Evolutionary conservation across 2,888 invertebrate genomes (phyloP).

Genomic region (Caenorhabditis macrosperma): DNA sequence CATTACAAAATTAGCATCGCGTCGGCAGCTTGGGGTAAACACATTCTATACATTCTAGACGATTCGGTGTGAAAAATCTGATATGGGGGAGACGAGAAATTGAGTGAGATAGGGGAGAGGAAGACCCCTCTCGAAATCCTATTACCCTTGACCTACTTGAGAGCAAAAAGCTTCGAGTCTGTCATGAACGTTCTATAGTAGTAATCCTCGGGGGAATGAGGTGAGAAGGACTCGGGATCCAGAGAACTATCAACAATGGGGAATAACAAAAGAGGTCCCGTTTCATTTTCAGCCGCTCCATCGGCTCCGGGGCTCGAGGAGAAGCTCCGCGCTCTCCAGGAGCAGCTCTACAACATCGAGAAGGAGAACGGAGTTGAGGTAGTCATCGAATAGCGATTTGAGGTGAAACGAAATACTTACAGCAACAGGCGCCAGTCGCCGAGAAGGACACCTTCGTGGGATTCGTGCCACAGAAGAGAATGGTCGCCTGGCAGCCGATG

Average conservation of each 20-base stretch:
- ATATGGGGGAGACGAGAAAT: too few relatives aligned
- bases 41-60: too few relatives aligned
- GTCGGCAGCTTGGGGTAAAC: too few relatives aligned
- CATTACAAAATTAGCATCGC: too few relatives aligned
- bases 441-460: constrained; percentile 47
- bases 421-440: constrained; percentile 13
- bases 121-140: neutral
- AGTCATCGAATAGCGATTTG: neutral
- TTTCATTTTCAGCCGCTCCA: constrained; percentile 57
- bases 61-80: too few relatives aligned
- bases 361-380: constrained; percentile 53
- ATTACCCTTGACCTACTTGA: constrained; percentile 36
- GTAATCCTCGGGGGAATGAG: neutral
- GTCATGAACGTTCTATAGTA: too few relatives aligned
- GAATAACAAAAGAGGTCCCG: too few relatives aligned
- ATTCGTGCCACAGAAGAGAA: constrained; percentile 68
- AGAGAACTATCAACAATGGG: neutral
- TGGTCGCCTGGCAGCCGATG: constrained; percentile 79
- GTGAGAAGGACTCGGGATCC: neutral
- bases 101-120: too few relatives aligned
- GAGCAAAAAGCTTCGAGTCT: neutral
- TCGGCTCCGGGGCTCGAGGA: constrained; percentile 60
- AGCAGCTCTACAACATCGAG: constrained; percentile 59
- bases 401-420: neutral
- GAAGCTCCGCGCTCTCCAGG: constrained; percentile 60